Conservation (phyloP, 53 echinoderm and acorn worm species). For the Luidia sarsii region DNA sequence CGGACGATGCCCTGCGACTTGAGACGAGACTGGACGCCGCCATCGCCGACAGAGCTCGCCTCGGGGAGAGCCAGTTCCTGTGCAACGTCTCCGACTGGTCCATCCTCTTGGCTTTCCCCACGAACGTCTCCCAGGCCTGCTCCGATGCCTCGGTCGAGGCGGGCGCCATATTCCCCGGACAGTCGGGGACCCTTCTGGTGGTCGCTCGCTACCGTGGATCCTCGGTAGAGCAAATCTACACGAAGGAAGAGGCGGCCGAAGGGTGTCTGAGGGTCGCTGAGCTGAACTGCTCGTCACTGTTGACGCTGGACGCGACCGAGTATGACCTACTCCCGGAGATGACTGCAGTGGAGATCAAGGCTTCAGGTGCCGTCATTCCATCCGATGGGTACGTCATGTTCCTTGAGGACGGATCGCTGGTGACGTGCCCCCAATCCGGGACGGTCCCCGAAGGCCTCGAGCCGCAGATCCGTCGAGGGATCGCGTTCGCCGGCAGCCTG, state of each 20-base stretch:
- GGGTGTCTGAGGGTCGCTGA: neutral
- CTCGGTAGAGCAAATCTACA: neutral
- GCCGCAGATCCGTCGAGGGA: conserved; percentile 2
- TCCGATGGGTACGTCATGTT: neutral
- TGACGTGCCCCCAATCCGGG: neutral
- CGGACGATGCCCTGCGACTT: neutral
- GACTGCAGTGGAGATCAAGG: too few relatives aligned
- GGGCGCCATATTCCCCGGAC: neutral
- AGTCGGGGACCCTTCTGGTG: neutral
- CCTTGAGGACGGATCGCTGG: neutral
- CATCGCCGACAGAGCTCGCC: too few relatives aligned
- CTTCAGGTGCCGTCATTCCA: neutral
- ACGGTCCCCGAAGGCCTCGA: neutral
- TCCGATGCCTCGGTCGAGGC: neutral
- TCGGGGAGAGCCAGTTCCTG: neutral
- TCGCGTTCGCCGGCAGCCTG: conserved; percentile 6
- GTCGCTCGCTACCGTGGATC: neutral
- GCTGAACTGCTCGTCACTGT: neutral
- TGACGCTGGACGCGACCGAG: neutral
- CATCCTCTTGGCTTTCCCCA: conserved; percentile 10
- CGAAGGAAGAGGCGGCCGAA: neutral
- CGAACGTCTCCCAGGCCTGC: neutral
- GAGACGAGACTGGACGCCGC: neutral
- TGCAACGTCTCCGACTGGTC: conserved; percentile 9
- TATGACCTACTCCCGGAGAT: neutral